Conservation (phyloP, 2,113 vertebrate genomes). For the Psilopsiagon aymara region DNA sequence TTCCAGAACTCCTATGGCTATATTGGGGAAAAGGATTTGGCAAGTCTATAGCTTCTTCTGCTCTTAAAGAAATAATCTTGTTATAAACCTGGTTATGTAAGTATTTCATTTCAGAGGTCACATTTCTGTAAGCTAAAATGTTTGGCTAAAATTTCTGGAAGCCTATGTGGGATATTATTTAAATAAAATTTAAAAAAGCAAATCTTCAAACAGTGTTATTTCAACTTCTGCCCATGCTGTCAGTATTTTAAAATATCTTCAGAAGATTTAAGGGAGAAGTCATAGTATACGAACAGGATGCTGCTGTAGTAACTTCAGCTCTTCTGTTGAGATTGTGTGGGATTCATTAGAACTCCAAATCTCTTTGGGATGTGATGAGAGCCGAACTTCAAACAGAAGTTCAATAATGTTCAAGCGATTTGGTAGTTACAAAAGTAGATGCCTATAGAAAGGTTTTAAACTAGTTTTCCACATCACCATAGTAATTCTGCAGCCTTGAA, state of each 20-base stretch:
- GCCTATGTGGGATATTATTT: not conserved
- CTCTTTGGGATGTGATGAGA: not conserved
- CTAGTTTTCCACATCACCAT: not conserved
- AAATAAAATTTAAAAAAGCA: not conserved
- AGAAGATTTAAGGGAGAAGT: slow-evolving; percentile 1
- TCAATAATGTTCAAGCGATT: not conserved
- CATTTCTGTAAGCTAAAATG: not conserved
- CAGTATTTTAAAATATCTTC: not conserved
- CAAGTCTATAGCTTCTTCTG: not conserved
- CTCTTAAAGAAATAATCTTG: slow-evolving; percentile 22
- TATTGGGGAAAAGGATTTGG: not conserved
- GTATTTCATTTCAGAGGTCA: slow-evolving; percentile 37
- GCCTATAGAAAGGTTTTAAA: not conserved
- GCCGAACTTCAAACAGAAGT: not conserved
- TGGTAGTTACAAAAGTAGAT: not conserved
- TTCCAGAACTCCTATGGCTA: not conserved
- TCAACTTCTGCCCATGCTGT: not conserved
- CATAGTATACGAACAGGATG: not conserved
- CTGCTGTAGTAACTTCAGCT: not conserved
- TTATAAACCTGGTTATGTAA: slow-evolving; percentile 48
- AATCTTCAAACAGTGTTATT: not conserved
- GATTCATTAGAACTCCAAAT: not conserved
- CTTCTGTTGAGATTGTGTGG: not conserved
- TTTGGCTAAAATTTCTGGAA: slow-evolving; percentile 24
- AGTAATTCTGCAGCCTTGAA: not conserved